phyloP scores from a whole-genome alignment of 2,113 vertebrate genomes.

The Mustela nigripes region DNA sequence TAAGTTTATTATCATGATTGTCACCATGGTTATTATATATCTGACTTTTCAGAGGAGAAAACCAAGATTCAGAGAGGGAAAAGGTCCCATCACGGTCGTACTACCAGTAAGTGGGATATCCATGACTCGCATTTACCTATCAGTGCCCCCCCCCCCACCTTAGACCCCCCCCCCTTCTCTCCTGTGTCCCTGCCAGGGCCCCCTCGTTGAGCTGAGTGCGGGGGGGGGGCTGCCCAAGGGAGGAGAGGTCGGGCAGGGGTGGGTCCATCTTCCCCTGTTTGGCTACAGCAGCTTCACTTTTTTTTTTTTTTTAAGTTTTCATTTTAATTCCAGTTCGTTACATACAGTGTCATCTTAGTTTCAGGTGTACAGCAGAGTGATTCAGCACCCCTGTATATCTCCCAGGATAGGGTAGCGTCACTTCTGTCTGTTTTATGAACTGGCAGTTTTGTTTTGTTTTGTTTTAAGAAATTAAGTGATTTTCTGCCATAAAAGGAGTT shows the following conservation, averaged over 20 bases:
- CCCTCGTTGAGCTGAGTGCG: fast-evolving
- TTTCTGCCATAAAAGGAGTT: not conserved
- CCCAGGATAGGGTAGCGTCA: not conserved
- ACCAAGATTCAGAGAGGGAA: not conserved
- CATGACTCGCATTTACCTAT: not conserved
- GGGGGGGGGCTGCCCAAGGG: not conserved
- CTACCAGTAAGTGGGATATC: not conserved
- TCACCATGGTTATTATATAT: not conserved
- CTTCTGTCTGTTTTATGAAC: not conserved
- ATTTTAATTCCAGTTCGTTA: not conserved
- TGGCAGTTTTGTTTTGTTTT: not conserved
- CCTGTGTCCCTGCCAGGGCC: not conserved
- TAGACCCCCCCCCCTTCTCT: too few relatives aligned
- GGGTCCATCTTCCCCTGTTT: too few relatives aligned
- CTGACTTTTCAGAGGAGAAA: slow-evolving; percentile 20
- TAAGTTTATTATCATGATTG: not conserved
- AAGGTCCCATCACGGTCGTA: not conserved
- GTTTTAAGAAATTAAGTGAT: not conserved
- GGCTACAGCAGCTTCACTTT: not conserved
- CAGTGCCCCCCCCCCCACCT: fast-evolving
- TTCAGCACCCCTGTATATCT: not conserved
- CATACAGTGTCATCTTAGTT: not conserved
- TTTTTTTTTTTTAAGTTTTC: not conserved
- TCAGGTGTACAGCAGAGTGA: not conserved
- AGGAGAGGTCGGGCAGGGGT: not conserved